Conservation (phyloP, 2,888 invertebrate species). For the Loripinus fragilis region DNA sequence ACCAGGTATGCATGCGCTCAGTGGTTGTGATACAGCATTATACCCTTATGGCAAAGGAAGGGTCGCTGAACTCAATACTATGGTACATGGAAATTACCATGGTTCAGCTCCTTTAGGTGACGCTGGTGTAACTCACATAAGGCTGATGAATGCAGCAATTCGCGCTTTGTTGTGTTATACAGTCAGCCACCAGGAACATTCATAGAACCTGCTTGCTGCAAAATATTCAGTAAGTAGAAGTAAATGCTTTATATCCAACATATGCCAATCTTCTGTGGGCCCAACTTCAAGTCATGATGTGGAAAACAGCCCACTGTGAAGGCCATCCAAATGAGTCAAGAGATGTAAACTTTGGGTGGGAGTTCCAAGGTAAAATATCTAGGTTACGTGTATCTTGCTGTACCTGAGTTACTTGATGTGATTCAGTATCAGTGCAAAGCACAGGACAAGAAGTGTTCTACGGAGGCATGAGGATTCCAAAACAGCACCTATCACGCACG, state of each 20-base stretch:
- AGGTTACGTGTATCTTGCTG: too few species aligned
- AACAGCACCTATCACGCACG: too few species aligned
- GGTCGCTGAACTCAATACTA: neutral
- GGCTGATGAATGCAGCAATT: neutral
- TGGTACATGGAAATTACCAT: neutral
- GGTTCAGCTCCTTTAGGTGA: neutral
- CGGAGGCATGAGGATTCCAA: too few species aligned
- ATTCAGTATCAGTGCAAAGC: too few species aligned
- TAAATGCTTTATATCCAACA: too few species aligned
- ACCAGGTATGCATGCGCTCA: too few species aligned
- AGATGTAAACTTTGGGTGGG: constrained; percentile 19
- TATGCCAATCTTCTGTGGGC: too few species aligned
- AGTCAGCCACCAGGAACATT: neutral
- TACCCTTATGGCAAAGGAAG: neutral
- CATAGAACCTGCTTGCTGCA: neutral
- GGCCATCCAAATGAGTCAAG: neutral
- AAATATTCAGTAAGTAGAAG: too few species aligned
- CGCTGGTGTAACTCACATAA: neutral
- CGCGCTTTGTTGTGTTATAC: neutral
- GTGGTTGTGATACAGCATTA: too few species aligned
- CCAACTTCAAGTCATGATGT: neutral
- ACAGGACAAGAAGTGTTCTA: too few species aligned
- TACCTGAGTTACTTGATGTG: too few species aligned
- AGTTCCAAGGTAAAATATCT: neutral
- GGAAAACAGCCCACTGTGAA: neutral